Evolutionary conservation across 2,113 vertebrate genomes (phyloP), one percentile per base, ranked within the genome.

Genomic region (Amphiprion percula): DNA sequence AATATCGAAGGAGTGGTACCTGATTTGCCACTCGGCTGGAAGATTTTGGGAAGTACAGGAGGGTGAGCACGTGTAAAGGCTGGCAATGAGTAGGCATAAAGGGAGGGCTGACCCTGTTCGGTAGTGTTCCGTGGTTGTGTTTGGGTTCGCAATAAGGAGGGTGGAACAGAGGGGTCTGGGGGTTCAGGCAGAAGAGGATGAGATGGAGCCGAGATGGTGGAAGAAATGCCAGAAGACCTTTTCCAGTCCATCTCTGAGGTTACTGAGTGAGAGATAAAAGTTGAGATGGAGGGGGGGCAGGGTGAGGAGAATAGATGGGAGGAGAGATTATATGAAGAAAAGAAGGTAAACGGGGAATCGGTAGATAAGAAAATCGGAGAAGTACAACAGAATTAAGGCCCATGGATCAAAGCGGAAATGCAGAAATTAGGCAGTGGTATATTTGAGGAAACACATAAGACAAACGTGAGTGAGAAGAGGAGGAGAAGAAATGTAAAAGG

Each of bases 1-100:
- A 64, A 15, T 26, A 24, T 79, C 56, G 62, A 37, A 24, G 16
- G 33, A 41, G 2, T 0, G 59, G 73, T 95, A 95, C 95, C 95
- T 95, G 94, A 93, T 88, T 84, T 82, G 4, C 75, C 58, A 62
- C 69, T 8, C 0, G 90, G 91, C 83, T 93, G 93, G 91, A 95
- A 95, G 92, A 95, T 94, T 94, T 92, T 93, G n/a, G 95, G 93
- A 63, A 95, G 91, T 19, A 78, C 91, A 53, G 94, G 94, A 53
- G 93, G 93, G 81, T 94, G 94, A 70, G 92, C 77, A 0, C 74
- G 89, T 1, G 56, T 10, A 71, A 94, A 95, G 61, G 93, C 89
- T 8, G 94, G 93, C 50, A 92, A 23, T 52, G 89, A 83, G 77
- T 90, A 90, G 89, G 84, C 82, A 54, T 90, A 88, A 12, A 55